Evolutionary conservation across 2,888 invertebrate species (phyloP), one percentile per base, ranked within the genome.

Genomic region (Zootermopsis nevadensis): DNA sequence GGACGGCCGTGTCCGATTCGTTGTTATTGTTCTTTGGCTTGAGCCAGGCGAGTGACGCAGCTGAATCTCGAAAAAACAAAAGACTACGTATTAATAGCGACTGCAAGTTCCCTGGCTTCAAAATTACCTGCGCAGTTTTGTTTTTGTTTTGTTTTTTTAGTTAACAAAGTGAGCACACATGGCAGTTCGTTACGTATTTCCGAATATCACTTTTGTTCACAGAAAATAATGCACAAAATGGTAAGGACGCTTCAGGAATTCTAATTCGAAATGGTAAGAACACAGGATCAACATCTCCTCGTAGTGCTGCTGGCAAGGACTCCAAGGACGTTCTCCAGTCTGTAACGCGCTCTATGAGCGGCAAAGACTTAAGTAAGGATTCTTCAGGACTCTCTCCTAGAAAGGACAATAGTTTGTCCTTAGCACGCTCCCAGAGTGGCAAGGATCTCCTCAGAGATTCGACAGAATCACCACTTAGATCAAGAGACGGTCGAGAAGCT

Each of bases 371-470:
- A n/a, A 60, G n/a, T 60, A 60, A 60, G 60, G 38, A 33, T 15
- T 22, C 31, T 22, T 33, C 31, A 33, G 22, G 8, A 15, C 69
- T 69, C 6, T 69, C 74, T 38, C 74, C 42, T 38, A 35, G 38
- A 35, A 74, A 74, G 24, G 74, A 42, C 8, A 69, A 31, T 33
- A 69, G 33, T 19, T 30, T 69, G 69, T 74, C 74, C n/a, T 38
- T 74, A n/a, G 35, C 35, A 38, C 35, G 42, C 15, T 74, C 74
- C 38, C 74, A 74, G 33, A 42, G 74, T 74, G 74, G 74, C 74
- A 74, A 74, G 33, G 74, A 74, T 38, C 10, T 74, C 19, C 12
- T 33, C 33, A 38, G 35, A 42, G 38, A 74, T 19, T 35, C 27
- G 2, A 24, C 38, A n/a, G 60, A 60, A 27, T 60, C 60, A 12